phyloP scores from a whole-genome alignment of 2,888 invertebrate genomes.

The Phania funesta region DNA sequence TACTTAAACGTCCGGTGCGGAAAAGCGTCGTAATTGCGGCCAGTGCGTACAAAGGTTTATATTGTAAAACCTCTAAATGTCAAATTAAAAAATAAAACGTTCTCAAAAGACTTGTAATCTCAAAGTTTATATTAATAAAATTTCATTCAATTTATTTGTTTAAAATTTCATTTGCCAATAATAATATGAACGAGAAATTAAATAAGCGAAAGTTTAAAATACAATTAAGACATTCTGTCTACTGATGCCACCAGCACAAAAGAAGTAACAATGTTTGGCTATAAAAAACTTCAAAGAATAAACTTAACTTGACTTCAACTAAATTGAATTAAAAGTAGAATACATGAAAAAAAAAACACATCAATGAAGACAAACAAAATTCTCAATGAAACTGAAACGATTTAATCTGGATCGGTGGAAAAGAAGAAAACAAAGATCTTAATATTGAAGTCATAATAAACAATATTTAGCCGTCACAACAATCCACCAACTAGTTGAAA shows the following conservation, averaged over 20 bases:
- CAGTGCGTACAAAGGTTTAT: no score
- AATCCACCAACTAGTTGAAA: conserved; percentile 13
- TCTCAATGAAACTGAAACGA: conserved; percentile 26
- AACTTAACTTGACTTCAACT: conserved; percentile 26
- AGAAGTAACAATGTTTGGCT: conserved; percentile 33
- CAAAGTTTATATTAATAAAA: no score
- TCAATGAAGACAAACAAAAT: conserved; percentile 30
- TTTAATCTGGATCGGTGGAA: not conserved
- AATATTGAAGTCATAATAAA: conserved; percentile 50
- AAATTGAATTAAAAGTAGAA: not conserved
- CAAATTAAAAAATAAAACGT: no score
- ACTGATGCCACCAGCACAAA: conserved; percentile 35
- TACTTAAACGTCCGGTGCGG: no score
- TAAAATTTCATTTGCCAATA: no score
- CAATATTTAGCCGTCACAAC: conserved; percentile 28
- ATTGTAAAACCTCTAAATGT: no score
- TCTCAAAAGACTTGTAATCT: no score
- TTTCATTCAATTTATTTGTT: no score
- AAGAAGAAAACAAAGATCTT: conserved; percentile 5
- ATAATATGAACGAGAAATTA: no score
- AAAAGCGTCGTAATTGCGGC: no score
- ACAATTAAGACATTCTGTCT: conserved; percentile 22
- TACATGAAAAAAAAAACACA: conserved; percentile 17
- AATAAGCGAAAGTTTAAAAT: not conserved
- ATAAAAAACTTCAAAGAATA: conserved; percentile 54